phyloP scores from a whole-genome alignment of 37 sponge, comb jelly and placozoan species.

The Chondrosia reniformis region DNA sequence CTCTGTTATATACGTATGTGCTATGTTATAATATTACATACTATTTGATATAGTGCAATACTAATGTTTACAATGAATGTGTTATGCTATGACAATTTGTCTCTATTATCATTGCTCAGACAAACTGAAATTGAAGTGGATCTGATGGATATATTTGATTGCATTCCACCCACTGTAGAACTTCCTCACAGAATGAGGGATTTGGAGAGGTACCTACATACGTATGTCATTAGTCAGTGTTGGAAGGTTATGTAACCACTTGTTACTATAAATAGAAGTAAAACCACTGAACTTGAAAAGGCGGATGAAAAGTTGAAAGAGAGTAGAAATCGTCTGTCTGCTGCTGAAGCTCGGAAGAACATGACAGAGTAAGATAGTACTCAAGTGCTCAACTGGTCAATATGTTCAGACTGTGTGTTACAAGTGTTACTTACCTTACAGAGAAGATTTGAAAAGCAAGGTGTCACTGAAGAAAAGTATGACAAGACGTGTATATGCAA shows the following conservation, averaged over 20 bases:
- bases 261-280: no score
- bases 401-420: not conserved
- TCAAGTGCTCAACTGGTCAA: not conserved
- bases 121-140: not conserved
- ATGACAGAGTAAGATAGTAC: not conserved
- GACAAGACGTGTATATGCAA: no score
- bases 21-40: no score
- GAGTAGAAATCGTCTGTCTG: not conserved
- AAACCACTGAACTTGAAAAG: not conserved
- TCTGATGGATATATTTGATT: not conserved
- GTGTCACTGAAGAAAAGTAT: no score
- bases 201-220: no score
- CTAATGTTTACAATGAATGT: no score
- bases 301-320: not conserved
- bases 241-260: no score
- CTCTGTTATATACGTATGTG: no score
- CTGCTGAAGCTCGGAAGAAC: not conserved
- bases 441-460: no score
- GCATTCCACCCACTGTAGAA: slow-evolving; percentile 7
- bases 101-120: not conserved
- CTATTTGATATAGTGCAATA: no score
- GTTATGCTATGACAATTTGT: no score
- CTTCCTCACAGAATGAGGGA: not conserved
- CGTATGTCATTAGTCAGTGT: no score
- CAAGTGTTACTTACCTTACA: not conserved